phyloP scores from a whole-genome alignment of 53 echinoderm and acorn worm genomes.

The Glandiceps talaboti region DNA sequence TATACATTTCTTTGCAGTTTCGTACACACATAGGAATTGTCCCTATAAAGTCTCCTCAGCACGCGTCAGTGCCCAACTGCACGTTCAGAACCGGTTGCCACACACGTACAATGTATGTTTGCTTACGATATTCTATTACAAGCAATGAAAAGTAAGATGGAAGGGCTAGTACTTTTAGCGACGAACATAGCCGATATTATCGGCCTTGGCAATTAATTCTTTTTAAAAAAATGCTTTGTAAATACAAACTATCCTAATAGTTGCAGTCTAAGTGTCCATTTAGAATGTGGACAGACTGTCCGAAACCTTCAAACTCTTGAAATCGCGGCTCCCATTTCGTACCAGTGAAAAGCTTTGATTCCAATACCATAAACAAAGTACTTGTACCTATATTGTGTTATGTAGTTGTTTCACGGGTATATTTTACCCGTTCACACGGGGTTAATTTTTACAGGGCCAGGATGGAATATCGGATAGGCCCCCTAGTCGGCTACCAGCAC shows the following conservation, averaged over 20 bases:
- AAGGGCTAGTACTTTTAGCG: too few relatives aligned
- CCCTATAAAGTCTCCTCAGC: too few relatives aligned
- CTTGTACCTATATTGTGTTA: background rate
- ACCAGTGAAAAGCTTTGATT: background rate
- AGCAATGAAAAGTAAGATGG: background rate
- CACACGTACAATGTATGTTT: background rate
- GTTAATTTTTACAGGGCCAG: background rate
- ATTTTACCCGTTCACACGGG: constrained; percentile 1
- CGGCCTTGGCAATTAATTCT: too few relatives aligned
- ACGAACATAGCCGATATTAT: too few relatives aligned
- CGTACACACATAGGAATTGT: too few relatives aligned
- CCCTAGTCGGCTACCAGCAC: background rate
- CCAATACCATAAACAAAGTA: background rate
- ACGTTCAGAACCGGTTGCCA: background rate
- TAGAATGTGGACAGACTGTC: too few relatives aligned
- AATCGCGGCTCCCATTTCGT: too few relatives aligned
- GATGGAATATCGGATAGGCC: background rate
- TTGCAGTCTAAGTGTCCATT: too few relatives aligned
- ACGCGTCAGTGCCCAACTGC: background rate
- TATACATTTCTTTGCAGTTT: too few relatives aligned
- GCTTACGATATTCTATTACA: background rate
- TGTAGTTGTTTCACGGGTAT: background rate
- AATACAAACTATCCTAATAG: too few relatives aligned
- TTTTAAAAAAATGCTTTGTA: too few relatives aligned
- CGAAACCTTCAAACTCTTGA: too few relatives aligned